These are phyloP conservation scores for Holcopasites calliopsidis DNA, from an alignment of 1,140 invertebrate species.

Conservation along the genomic window DNA sequence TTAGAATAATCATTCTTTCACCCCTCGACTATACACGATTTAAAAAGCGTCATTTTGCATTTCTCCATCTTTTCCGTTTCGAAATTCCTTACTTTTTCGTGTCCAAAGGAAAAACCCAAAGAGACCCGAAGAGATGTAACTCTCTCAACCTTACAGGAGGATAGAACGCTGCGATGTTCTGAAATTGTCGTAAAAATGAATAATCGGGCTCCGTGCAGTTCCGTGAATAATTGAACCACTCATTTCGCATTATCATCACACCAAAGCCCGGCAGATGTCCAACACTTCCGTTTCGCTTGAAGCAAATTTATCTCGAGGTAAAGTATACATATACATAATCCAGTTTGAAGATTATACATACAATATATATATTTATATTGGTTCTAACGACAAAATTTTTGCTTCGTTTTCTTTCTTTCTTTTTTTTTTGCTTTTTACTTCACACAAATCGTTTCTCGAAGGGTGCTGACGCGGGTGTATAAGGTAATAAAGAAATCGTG, in stretches of 20 bases:
- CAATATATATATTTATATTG: conserved; percentile 28
- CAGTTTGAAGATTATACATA: conserved; percentile 51
- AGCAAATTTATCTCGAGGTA: conserved; percentile 43
- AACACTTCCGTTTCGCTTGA: conserved; percentile 25
- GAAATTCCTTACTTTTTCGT: conserved; percentile 30
- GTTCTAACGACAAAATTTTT: conserved; percentile 26
- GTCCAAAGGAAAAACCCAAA: conserved; percentile 30
- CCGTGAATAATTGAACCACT: conserved; percentile 52
- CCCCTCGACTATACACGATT: background rate
- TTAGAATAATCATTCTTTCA: conserved; percentile 64
- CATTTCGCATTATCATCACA: conserved; percentile 49
- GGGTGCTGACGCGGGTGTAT: conserved; percentile 54
- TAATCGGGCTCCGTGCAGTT: conserved; percentile 35
- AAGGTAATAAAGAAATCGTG: conserved; percentile 62
- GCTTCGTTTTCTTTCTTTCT: too few relatives aligned
- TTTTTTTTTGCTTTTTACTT: conserved; percentile 26
- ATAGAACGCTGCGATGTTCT: conserved; percentile 39
- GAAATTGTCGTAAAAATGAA: conserved; percentile 38
- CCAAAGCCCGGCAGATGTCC: conserved; percentile 32
- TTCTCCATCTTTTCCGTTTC: conserved; percentile 8
- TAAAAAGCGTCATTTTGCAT: background rate
- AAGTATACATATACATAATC: conserved; percentile 47
- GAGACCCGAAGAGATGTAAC: conserved; percentile 45
- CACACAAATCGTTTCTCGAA: conserved; percentile 43
- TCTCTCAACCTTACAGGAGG: conserved; percentile 23